A percentile compares a stretch with the other conserved stretches of the same genome.
phyloP scores from a whole-genome alignment of 2,888 invertebrate species.

The Chrysolina americana region DNA sequence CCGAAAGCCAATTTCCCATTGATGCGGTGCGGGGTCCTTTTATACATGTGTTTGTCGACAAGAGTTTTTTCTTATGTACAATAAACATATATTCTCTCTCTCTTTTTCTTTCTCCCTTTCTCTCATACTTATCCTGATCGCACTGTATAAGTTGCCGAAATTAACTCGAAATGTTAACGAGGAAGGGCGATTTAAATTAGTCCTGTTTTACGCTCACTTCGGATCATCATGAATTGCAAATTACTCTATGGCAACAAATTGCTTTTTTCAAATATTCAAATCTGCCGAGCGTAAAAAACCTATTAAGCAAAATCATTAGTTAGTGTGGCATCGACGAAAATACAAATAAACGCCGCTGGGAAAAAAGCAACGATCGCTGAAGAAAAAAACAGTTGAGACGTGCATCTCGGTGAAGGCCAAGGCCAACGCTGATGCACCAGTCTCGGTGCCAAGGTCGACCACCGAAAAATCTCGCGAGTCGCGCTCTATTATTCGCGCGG shows the following conservation, averaged over 20 bases:
- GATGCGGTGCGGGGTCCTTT: too few species aligned
- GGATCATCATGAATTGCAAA: slow-evolving; percentile 7
- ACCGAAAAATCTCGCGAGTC: slow-evolving; percentile 54
- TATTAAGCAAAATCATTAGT: slow-evolving; percentile 43
- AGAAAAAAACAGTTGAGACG: slow-evolving; percentile 51
- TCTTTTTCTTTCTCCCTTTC: too few species aligned
- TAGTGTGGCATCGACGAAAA: slow-evolving; percentile 39
- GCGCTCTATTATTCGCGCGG: slow-evolving; percentile 39
- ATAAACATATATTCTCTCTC: too few species aligned
- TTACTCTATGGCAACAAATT: slow-evolving; percentile 4
- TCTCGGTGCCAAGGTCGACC: slow-evolving; percentile 61
- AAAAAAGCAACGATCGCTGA: slow-evolving; percentile 40
- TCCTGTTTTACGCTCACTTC: slow-evolving; percentile 5
- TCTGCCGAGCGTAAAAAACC: slow-evolving; percentile 43
- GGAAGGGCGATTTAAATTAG: not conserved
- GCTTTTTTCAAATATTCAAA: slow-evolving; percentile 36
- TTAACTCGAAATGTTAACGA: not conserved
- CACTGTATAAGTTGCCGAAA: not conserved
- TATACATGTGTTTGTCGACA: too few species aligned
- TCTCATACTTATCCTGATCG: too few species aligned
- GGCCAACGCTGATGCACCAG: slow-evolving; percentile 61
- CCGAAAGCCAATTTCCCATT: too few species aligned
- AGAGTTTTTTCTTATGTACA: too few species aligned
- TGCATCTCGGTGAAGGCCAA: slow-evolving; percentile 67
- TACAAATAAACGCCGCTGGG: slow-evolving; percentile 38